Conservation (phyloP, 2,888 invertebrate genomes). For the Punctoribates punctum region DNA sequence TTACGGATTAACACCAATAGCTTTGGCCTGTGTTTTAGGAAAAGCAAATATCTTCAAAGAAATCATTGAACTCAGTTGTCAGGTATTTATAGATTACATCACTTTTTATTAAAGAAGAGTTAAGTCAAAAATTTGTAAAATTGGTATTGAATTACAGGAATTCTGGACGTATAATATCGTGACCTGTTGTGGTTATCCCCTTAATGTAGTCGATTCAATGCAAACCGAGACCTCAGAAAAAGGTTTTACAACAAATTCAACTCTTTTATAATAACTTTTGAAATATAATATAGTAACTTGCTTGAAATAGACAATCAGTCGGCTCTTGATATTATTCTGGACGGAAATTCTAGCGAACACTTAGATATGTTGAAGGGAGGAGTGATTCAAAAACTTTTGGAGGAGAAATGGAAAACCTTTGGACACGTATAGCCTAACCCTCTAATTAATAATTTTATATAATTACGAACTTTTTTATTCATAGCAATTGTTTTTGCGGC, state of each 20-base stretch:
- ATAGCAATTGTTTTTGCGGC: slow-evolving; percentile 7
- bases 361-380: slow-evolving; percentile 98
- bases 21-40: slow-evolving; percentile 92
- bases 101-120: too few species aligned
- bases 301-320: slow-evolving; percentile 86
- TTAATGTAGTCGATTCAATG: slow-evolving; percentile 77
- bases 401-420: slow-evolving; percentile 99
- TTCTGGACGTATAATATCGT: slow-evolving; percentile 99
- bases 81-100: slow-evolving; percentile 50
- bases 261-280: too few species aligned
- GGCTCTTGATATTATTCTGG: slow-evolving; percentile 92
- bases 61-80: slow-evolving; percentile 81
- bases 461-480: neutral
- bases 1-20: slow-evolving; percentile 88
- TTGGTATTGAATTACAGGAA: too few species aligned
- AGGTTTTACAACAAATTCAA: too few species aligned
- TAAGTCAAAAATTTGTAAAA: too few species aligned
- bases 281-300: too few species aligned
- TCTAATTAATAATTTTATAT: neutral
- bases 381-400: slow-evolving; percentile 90
- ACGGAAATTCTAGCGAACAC: slow-evolving; percentile 96
- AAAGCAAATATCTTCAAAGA: slow-evolving; percentile 94
- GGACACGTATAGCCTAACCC: slow-evolving; percentile 65
- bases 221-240: slow-evolving; percentile 17
- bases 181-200: slow-evolving; percentile 94